Base-by-base conservation (phyloP, 2,888 invertebrate genomes). In the Athalia cordata region DNA sequence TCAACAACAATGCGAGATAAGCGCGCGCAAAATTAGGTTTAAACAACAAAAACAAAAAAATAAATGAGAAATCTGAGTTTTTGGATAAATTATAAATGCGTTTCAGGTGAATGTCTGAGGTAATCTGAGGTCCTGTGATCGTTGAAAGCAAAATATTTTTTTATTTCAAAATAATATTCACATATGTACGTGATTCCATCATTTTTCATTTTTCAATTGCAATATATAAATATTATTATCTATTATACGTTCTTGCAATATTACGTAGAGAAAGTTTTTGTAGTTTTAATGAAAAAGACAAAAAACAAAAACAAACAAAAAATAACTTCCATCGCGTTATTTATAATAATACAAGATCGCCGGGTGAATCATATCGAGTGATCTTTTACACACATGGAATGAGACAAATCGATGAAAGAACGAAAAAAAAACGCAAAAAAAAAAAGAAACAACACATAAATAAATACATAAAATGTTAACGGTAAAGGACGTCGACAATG, bases 121-220 rank as follows among this genome's bases (percentile, higher is more conserved):
- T 89, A 89, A 90, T 90, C 89, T 88, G 89, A 90, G 90, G 89
- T 89, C 89, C 90, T 90, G 90, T 90, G 90, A 90, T 90, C 89
- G 89, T 90, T 89, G 89, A 89, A 89, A 89, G 78, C 81, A 82
- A 79, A 83, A 82, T 82, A 78, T 85, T 85, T 85, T 88, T 87
- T 88, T 87, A 87, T 88, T 88, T 88, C 84, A 75, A 75, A 75
- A 50, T 50, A 59, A 75, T 62, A 45, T 62, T 8, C 15, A 72
- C 57, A 43, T 72, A 52, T 59, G 59, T 47, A 59, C 59, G 43
- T 72, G 9, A 59, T 52, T 72, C 45, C 59, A 65, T 65, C 8
- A 29, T 45, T 65, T 47, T 75, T 75, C 6, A 62, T 62, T 62
- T 89, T 89, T 89, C 88, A 89, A 87, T 89, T 89, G 89, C 89